phyloP scores from a whole-genome alignment of 2,888 invertebrate genomes.

The Rhorus exstirpatorius region DNA sequence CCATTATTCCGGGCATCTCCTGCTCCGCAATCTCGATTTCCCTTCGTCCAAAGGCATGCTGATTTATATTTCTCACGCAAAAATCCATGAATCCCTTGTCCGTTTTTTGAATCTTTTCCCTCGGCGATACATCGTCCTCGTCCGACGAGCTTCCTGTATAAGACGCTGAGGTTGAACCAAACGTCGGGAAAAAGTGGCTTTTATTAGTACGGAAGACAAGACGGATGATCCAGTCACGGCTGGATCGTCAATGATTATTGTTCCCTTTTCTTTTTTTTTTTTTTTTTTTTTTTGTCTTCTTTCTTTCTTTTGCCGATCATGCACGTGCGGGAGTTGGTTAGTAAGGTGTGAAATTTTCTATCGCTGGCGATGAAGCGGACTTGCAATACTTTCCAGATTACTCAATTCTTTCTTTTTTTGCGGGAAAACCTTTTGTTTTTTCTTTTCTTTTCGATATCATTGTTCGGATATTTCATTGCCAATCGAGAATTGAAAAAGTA shows the following conservation, averaged over 20 bases:
- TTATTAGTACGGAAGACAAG: constrained; percentile 68
- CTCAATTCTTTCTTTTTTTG: not conserved
- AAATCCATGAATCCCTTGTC: constrained; percentile 95
- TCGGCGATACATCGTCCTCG: constrained; percentile 96
- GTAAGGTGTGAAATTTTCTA: constrained; percentile 2
- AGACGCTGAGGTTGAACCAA: constrained; percentile 82
- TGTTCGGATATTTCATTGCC: not conserved
- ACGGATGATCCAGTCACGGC: constrained; percentile 65
- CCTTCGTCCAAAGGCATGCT: constrained; percentile 96
- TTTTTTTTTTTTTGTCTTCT: not conserved
- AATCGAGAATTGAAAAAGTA: no score
- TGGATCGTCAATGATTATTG: constrained; percentile 53
- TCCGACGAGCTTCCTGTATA: constrained; percentile 96
- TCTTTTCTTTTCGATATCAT: not conserved
- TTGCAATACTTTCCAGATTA: not conserved
- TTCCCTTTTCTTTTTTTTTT: constrained; percentile 6
- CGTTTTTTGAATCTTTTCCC: constrained; percentile 96
- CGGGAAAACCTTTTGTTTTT: no score
- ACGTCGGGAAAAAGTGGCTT: constrained; percentile 73
- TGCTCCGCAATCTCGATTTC: constrained; percentile 99
- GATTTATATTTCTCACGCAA: constrained; percentile 97
- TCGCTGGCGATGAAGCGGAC: constrained; percentile 36
- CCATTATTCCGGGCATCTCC: constrained; percentile 99
- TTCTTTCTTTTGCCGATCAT: constrained; percentile 7
- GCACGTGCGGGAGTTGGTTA: constrained; percentile 61